Conservation (phyloP, 2,113 vertebrate genomes). For the Aviceda subcristata region DNA sequence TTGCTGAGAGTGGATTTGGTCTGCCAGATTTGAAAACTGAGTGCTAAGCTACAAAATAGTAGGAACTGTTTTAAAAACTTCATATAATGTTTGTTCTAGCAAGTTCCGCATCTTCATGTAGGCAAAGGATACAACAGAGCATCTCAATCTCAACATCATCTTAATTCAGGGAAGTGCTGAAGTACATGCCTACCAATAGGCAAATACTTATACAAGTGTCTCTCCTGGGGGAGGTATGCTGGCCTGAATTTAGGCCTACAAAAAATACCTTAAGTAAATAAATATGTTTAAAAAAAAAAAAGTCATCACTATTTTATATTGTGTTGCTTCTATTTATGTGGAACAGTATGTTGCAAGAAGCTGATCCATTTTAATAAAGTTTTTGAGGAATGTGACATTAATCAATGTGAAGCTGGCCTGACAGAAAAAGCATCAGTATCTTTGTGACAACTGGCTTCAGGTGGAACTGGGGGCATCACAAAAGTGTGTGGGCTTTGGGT, state of each 20-base stretch:
- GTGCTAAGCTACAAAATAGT: not conserved
- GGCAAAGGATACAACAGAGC: not conserved
- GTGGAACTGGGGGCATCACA: not conserved
- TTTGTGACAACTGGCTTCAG: not conserved
- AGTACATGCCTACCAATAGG: not conserved
- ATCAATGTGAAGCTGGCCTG: not conserved
- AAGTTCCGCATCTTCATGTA: fast-evolving
- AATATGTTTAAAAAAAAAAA: not conserved
- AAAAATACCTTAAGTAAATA: not conserved
- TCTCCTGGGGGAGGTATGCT: not conserved
- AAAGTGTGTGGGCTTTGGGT: not conserved
- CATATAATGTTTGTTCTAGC: not conserved
- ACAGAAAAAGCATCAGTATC: not conserved
- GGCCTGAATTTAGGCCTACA: not conserved
- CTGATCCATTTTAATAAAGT: not conserved
- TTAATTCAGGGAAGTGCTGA: not conserved
- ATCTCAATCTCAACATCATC: not conserved
- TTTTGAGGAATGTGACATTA: not conserved
- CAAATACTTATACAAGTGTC: not conserved
- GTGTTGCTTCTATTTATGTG: not conserved
- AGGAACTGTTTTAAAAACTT: not conserved
- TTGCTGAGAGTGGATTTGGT: not conserved
- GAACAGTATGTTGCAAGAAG: not conserved
- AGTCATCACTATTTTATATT: not conserved
- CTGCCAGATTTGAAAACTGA: not conserved